Conservation (phyloP, 2,888 invertebrate species). For the Cryptosula pallasiana region DNA sequence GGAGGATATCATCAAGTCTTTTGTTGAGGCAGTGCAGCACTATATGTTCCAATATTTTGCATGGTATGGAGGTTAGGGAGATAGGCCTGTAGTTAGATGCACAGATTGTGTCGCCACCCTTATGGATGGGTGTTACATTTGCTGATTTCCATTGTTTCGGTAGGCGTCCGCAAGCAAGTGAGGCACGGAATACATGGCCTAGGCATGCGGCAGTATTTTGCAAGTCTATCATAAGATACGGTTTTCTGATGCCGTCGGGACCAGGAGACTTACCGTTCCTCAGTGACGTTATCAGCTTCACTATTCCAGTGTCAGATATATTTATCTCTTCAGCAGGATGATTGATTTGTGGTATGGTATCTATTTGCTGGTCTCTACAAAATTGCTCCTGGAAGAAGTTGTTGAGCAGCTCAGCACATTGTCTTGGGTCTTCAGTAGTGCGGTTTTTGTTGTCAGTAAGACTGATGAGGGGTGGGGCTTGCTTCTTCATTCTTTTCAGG, state of each 20-base stretch:
- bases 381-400: background rate
- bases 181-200: background rate
- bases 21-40: background rate
- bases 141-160: background rate
- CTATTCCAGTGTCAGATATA: background rate
- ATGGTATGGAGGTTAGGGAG: background rate
- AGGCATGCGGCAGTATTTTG: background rate
- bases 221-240: background rate
- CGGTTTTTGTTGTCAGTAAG: too few species aligned
- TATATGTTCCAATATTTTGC: background rate
- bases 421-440: background rate
- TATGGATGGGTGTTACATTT: background rate
- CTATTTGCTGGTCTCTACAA: background rate
- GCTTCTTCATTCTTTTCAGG: too few species aligned
- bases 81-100: background rate
- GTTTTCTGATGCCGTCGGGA: background rate
- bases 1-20: background rate
- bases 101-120: background rate
- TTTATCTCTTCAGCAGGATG: background rate
- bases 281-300: background rate
- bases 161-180: background rate
- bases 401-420: background rate
- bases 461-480: too few species aligned
- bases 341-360: too few species aligned
- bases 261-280: background rate